Evolutionary conservation across 2,797 vertebrate species (phyloP).

Genomic region (Cheirogaleus major): DNA sequence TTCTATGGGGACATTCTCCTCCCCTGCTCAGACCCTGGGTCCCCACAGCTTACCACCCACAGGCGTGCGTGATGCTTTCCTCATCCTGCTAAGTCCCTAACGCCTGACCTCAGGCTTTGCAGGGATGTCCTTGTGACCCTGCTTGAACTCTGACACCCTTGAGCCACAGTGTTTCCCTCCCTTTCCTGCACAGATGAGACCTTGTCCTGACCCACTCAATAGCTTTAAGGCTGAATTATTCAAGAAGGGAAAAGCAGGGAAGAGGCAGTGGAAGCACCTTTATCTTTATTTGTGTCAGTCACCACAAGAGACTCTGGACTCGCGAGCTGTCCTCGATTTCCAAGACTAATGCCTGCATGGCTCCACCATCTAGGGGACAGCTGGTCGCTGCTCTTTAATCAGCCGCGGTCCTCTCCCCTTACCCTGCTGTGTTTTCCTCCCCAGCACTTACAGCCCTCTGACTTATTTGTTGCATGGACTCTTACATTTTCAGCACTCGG

Average conservation of each 20-base stretch:
- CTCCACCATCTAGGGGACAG: not conserved
- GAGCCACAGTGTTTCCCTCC: not conserved
- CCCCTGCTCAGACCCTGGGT: not conserved
- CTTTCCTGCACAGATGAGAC: not conserved
- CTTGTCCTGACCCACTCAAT: not conserved
- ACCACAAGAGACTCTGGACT: not conserved
- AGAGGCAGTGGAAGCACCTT: not conserved
- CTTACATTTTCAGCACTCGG: not conserved
- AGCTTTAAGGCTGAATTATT: not conserved
- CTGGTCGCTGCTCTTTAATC: not conserved
- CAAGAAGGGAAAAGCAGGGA: not conserved
- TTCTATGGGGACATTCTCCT: not conserved
- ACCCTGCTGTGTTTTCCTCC: not conserved
- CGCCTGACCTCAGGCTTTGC: not conserved
- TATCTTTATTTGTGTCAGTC: not conserved
- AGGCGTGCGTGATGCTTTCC: not conserved
- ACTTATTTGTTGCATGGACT: not conserved
- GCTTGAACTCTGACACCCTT: not conserved
- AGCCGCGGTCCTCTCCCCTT: not conserved
- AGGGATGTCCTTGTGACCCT: not conserved
- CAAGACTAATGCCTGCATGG: too few species aligned
- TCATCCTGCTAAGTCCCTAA: not conserved
- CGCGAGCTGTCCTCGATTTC: fast-evolving
- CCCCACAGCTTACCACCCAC: not conserved
- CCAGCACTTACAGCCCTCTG: not conserved